These are phyloP conservation scores for Eurytoma adleriae DNA, from an alignment of 2,888 invertebrate genomes.

Conservation along the genomic window DNA sequence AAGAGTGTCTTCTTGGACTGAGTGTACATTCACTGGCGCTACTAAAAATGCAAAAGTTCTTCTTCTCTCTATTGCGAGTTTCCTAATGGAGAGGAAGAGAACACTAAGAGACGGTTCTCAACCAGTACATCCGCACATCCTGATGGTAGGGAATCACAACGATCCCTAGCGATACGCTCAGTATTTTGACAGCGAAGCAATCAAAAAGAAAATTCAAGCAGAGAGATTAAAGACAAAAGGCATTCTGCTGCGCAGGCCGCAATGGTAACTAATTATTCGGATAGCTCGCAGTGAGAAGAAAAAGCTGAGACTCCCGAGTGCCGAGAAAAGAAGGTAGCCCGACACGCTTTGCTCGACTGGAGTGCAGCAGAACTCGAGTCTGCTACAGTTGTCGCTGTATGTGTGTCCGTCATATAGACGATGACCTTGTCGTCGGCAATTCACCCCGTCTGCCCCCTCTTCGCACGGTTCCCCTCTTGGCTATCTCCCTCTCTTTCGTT, in stretches of 20 bases:
- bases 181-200: background rate
- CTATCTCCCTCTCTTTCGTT: background rate
- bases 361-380: background rate
- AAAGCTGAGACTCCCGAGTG: background rate
- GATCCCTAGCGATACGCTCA: background rate
- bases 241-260: too few species aligned
- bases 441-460: conserved; percentile 72
- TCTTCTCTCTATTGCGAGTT: conserved; percentile 53
- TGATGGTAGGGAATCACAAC: background rate
- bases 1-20: conserved; percentile 48
- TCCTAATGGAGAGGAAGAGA: conserved; percentile 29
- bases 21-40: conserved; percentile 36
- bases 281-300: background rate
- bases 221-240: background rate
- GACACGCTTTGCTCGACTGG: conserved; percentile 57
- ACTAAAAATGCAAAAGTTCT: conserved; percentile 69
- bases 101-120: conserved; percentile 69
- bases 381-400: conserved; percentile 37
- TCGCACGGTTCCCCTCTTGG: conserved; percentile 17
- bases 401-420: conserved; percentile 70
- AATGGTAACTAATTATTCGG: too few species aligned
- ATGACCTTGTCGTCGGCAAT: conserved; percentile 75
- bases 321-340: background rate
- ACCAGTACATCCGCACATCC: conserved; percentile 59
- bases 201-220: background rate